A percentile compares a stretch with the other conserved stretches of the same genome.
Conservation (phyloP, 2,797 vertebrate species). For the Micropoecilia bifurca region DNA sequence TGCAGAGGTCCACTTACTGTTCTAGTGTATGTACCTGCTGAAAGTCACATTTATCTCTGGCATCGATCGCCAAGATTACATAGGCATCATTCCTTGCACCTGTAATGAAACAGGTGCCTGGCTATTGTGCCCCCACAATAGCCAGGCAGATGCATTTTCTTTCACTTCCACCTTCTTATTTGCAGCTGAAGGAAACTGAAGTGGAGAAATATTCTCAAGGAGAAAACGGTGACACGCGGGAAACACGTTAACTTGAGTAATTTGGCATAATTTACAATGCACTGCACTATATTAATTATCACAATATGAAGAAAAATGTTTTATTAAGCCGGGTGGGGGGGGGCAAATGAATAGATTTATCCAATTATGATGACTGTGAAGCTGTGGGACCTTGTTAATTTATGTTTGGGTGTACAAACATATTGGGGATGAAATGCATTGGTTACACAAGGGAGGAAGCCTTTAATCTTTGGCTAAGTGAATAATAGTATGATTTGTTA, state of each 20-base stretch:
- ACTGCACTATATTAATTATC: slow-evolving; percentile 32
- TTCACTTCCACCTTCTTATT: slow-evolving; percentile 23
- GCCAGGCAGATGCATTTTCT: slow-evolving; percentile 51
- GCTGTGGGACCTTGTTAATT: not conserved
- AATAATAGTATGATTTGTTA: slow-evolving; percentile 12
- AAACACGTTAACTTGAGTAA: slow-evolving; percentile 35
- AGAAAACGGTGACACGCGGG: slow-evolving; percentile 22
- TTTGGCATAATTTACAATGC: slow-evolving; percentile 39
- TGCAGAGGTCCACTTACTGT: slow-evolving; percentile 38
- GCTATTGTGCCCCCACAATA: slow-evolving; percentile 55
- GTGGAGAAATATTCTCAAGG: slow-evolving; percentile 21
- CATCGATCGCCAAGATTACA: slow-evolving; percentile 62
- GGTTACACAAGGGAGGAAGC: not conserved
- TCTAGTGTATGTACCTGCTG: slow-evolving; percentile 46
- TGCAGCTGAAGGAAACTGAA: slow-evolving; percentile 12
- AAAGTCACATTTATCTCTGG: slow-evolving; percentile 60
- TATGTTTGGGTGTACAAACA: not conserved
- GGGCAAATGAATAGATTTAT: slow-evolving; percentile 18
- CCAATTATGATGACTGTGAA: slow-evolving; percentile 4
- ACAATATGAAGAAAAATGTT: slow-evolving; percentile 28
- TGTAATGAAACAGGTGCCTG: slow-evolving; percentile 72
- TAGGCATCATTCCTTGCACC: slow-evolving; percentile 49
- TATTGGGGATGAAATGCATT: not conserved
- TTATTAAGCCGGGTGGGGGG: slow-evolving; percentile 14
- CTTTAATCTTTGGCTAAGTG: slow-evolving; percentile 4